Evolutionary conservation across 2,888 invertebrate species (phyloP), one percentile per base, ranked within the genome.

Genomic region (Chironomus riparius): DNA sequence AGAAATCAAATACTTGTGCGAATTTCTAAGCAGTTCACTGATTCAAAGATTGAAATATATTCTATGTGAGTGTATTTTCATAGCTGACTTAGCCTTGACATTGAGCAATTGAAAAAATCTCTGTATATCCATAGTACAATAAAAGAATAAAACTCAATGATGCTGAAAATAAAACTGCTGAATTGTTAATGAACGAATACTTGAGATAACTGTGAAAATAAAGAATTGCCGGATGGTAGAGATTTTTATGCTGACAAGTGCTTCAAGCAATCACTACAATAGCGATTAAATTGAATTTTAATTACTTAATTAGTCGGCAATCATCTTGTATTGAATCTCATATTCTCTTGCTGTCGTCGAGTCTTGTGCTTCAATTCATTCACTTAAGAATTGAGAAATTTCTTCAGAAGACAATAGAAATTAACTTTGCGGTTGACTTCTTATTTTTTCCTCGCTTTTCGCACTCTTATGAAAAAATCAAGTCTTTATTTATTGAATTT

Each of bases 241-340:
- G n/a, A 50, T 50, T 50, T 50, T 50, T 15, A n/a, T 50, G 50
- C 50, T 50, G 50, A 50, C 50, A 50, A 50, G 15, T 50, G 13
- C 15, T 38, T 38, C 10, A 38, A 50, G 50, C 13, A 50, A 50
- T 50, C 50, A 50, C 50, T n/a, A 70, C 48, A 70, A 70, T 70
- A n/a, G 70, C 12, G 18, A 10, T n/a, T 48, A 70, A 70, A 70
- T 70, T 70, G 70, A 70, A 70, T 50, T 24, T 70, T 48, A 70
- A 70, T 22, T 48, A 50, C 50, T 12, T 70, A 70, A 70, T 70
- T 70, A 50, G 22, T 15, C 70, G 24, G 15, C 24, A 70, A 70
- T 70, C 70, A 50, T 38, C 38, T 7, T 38, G 38, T 38, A 50
- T 50, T 50, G 50, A 50, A 10, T 38, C 10, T 38, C 38, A 38